Conservation (phyloP, 2,888 invertebrate species). For the Hypercompe scribonia region DNA sequence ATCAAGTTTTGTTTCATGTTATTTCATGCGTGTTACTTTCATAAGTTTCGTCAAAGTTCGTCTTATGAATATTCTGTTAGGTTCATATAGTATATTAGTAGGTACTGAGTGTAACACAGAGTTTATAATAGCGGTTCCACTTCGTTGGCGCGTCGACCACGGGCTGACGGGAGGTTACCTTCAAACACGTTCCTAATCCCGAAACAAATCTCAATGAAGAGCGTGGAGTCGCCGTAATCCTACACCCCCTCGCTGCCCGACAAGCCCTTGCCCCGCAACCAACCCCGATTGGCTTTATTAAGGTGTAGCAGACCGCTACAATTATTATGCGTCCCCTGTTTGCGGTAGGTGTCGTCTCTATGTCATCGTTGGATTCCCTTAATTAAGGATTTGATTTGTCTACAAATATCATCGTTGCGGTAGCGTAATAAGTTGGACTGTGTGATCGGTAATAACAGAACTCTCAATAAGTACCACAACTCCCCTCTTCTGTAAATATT, state of each 20-base stretch:
- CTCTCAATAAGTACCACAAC: conserved; percentile 21
- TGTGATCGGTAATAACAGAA: conserved; percentile 36
- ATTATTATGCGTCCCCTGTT: conserved; percentile 87
- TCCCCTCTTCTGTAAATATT: no score
- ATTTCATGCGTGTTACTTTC: conserved; percentile 69
- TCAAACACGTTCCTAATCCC: conserved; percentile 84
- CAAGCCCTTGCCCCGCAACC: conserved; percentile 60
- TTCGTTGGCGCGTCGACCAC: conserved; percentile 66
- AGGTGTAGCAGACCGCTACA: conserved; percentile 86
- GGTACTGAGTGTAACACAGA: conserved; percentile 56
- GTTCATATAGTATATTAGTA: conserved; percentile 73
- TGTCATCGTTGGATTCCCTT: conserved; percentile 81
- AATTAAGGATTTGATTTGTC: conserved; percentile 83
- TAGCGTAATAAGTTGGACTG: conserved; percentile 57
- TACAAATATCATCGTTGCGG: conserved; percentile 70
- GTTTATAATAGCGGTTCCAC: conserved; percentile 64
- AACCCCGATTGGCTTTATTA: conserved; percentile 85
- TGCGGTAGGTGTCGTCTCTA: conserved; percentile 83
- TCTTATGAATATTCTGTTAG: conserved; percentile 73
- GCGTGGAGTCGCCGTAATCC: conserved; percentile 81
- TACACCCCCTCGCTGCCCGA: conserved; percentile 56
- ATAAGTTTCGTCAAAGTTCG: conserved; percentile 67
- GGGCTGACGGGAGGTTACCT: conserved; percentile 74
- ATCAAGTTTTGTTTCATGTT: conserved; percentile 66
- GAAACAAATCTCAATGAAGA: conserved; percentile 87